Percentiles rank a stretch among this genome's conserved stretches.
Conservation (phyloP, 2,113 vertebrate genomes). For the Brevimyrus niger region DNA sequence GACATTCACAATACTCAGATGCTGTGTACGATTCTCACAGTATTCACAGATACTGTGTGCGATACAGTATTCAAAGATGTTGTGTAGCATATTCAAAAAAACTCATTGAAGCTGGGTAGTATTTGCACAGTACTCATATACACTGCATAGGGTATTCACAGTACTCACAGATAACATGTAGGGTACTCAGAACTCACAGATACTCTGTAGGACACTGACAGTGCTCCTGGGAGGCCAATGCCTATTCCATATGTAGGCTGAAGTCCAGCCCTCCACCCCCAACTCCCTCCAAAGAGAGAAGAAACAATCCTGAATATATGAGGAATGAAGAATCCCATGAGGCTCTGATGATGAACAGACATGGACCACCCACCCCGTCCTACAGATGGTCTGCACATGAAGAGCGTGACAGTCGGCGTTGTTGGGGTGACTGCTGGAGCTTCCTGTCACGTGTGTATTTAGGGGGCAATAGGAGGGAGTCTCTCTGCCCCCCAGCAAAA, state of each 20-base stretch:
- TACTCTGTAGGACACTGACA: not conserved
- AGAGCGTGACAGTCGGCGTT: not conserved
- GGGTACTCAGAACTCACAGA: not conserved
- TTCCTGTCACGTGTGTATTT: not conserved
- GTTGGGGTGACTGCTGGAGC: not conserved
- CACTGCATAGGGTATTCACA: not conserved
- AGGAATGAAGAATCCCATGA: not conserved
- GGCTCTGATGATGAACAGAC: not conserved
- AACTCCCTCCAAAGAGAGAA: not conserved
- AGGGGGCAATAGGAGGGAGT: not conserved
- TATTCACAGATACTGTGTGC: not conserved
- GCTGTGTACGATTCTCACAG: not conserved
- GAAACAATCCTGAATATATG: not conserved
- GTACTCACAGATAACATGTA: not conserved
- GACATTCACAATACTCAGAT: not conserved
- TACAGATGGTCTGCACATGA: not conserved
- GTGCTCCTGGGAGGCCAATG: not conserved
- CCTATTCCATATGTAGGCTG: not conserved
- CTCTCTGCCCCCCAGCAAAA: too few species aligned
- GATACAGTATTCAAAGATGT: not conserved
- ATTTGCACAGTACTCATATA: not conserved
- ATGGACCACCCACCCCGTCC: not conserved
- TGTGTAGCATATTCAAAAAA: not conserved
- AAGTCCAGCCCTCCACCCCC: not conserved
- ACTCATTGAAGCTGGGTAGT: not conserved